These are phyloP conservation scores for Taeniopygia guttata DNA, from an alignment of 2,797 vertebrate genomes.

Conservation along the genomic window DNA sequence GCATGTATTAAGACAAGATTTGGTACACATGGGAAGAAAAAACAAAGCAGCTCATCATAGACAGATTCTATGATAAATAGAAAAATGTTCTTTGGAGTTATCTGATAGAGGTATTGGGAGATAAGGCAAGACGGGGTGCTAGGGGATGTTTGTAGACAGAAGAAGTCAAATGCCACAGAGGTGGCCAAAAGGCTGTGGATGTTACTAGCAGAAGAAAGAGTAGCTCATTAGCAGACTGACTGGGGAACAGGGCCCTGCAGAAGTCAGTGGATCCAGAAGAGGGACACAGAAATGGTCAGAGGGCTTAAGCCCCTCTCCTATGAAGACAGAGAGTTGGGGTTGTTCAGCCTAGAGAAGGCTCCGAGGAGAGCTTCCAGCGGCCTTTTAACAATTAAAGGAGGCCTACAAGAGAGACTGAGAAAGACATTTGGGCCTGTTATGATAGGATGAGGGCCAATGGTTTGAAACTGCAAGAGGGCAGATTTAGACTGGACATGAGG, in stretches of 20 bases:
- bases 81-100: background rate
- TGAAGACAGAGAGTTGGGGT: background rate
- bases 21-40: background rate
- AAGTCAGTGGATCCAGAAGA: background rate
- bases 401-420: background rate
- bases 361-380: background rate
- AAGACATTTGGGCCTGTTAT: background rate
- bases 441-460: fast-evolving
- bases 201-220: background rate
- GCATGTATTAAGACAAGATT: no score
- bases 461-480: background rate
- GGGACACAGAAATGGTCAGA: background rate
- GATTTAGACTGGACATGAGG: background rate
- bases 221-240: background rate
- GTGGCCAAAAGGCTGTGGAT: background rate
- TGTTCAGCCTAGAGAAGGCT: background rate
- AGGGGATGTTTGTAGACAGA: background rate
- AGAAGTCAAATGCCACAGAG: background rate
- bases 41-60: background rate
- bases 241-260: background rate
- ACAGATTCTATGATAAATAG: background rate
- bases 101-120: background rate
- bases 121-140: background rate
- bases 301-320: background rate
- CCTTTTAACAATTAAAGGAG: background rate